Evolutionary conservation across 1,140 invertebrate genomes (phyloP).

Genomic region (Aricia agestis): DNA sequence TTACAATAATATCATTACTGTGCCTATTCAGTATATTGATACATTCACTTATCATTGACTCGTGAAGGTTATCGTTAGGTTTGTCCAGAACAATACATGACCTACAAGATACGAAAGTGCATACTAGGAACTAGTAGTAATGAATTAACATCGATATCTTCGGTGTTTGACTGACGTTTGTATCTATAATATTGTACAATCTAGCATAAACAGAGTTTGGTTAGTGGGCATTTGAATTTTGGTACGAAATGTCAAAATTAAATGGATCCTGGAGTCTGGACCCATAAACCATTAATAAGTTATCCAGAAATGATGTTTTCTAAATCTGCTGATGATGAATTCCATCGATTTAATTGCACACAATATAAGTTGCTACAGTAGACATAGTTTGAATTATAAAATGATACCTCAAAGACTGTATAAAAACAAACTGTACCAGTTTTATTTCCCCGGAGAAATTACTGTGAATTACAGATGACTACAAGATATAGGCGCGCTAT

Average conservation of each 20-base stretch:
- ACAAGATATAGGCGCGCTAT: background rate
- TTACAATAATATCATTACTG: too few relatives aligned
- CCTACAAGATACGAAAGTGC: background rate
- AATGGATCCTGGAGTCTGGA: too few relatives aligned
- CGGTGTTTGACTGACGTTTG: background rate
- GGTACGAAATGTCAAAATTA: too few relatives aligned
- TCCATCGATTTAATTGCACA: too few relatives aligned
- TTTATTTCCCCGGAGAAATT: conserved; percentile 66
- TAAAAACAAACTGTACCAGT: conserved; percentile 51
- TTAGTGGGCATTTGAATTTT: too few relatives aligned
- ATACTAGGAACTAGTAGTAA: background rate
- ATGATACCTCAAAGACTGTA: conserved; percentile 21
- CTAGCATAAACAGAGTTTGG: too few relatives aligned
- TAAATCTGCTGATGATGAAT: too few relatives aligned
- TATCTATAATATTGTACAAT: too few relatives aligned
- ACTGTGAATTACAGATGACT: conserved; percentile 49
- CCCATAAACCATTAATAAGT: too few relatives aligned
- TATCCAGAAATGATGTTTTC: too few relatives aligned
- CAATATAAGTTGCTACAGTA: too few relatives aligned
- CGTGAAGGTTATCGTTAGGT: background rate
- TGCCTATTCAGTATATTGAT: background rate
- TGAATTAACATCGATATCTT: background rate
- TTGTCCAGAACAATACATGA: background rate
- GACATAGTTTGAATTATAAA: too few relatives aligned
- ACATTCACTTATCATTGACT: background rate